Conservation (phyloP, 2,888 invertebrate species). For the Acrobasis suavella region DNA sequence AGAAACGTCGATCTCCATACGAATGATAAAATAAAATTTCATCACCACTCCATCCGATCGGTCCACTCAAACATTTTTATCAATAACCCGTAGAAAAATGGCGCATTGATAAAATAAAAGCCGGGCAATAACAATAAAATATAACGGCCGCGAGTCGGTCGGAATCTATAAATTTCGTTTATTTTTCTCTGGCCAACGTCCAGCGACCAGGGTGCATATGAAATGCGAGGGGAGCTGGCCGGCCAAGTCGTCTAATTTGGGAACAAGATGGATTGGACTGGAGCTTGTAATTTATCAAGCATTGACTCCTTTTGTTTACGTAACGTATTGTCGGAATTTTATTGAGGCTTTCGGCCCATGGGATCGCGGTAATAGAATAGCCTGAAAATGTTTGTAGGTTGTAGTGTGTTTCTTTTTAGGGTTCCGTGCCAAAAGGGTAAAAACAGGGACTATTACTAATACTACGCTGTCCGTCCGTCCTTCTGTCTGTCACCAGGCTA, state of each 20-base stretch:
- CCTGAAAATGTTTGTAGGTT: neutral
- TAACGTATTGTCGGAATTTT: conserved; percentile 24
- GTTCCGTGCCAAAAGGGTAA: too few relatives aligned
- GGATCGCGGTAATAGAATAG: conserved; percentile 14
- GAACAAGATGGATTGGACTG: conserved; percentile 62
- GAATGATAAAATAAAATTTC: conserved; percentile 21
- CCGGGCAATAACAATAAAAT: conserved; percentile 72
- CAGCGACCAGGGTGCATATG: conserved; percentile 59
- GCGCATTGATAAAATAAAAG: conserved; percentile 62
- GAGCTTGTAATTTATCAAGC: conserved; percentile 60
- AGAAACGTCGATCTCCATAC: conserved; percentile 12
- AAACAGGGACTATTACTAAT: too few relatives aligned
- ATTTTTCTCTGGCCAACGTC: conserved; percentile 55
- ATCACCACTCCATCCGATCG: conserved; percentile 29
- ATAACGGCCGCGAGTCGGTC: conserved; percentile 52
- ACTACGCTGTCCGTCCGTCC: too few relatives aligned
- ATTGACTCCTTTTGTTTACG: conserved; percentile 51
- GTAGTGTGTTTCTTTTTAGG: neutral
- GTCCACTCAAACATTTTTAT: conserved; percentile 41
- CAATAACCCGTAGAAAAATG: conserved; percentile 54
- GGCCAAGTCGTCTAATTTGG: conserved; percentile 51
- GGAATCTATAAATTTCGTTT: conserved; percentile 59
- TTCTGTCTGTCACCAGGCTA: too few relatives aligned
- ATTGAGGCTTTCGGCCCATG: conserved; percentile 18
- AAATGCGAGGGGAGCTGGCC: conserved; percentile 37